Conservation (phyloP, 2,888 invertebrate genomes). For the Anarsia innoxiella region DNA sequence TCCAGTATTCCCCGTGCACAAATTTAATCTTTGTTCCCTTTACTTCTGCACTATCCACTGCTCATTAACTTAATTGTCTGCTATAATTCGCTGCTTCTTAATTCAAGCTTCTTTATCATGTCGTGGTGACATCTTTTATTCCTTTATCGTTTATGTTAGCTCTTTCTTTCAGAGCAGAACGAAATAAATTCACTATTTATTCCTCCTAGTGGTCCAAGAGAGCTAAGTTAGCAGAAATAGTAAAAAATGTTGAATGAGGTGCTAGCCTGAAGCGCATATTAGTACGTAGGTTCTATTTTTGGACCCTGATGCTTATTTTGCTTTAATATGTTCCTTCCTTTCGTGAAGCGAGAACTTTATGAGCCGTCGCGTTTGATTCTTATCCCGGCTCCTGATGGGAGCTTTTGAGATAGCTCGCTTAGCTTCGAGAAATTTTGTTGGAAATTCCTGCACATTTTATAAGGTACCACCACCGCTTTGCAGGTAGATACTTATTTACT, state of each 20-base stretch:
- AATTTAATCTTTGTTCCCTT: conserved; percentile 32
- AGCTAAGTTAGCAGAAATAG: conserved; percentile 20
- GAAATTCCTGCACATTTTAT: conserved; percentile 14
- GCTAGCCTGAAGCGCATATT: too few species aligned
- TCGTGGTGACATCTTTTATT: conserved; percentile 11
- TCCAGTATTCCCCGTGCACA: conserved; percentile 30
- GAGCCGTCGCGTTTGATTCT: conserved; percentile 25
- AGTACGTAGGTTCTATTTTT: too few species aligned
- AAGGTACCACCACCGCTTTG: too few species aligned
- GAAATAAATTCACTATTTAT: conserved; percentile 23
- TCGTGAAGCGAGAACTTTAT: conserved; percentile 27
- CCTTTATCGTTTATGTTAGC: neutral
- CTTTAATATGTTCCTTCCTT: conserved; percentile 24
- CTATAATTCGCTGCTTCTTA: conserved; percentile 13
- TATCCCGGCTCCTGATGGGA: conserved; percentile 22
- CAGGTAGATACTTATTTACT: conserved; percentile 3
- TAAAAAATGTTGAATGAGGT: too few species aligned
- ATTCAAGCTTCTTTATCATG: neutral
- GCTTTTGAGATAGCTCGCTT: conserved; percentile 22
- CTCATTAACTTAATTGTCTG: conserved; percentile 26
- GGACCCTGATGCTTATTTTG: conserved; percentile 29
- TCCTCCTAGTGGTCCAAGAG: conserved; percentile 20
- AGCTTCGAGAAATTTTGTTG: conserved; percentile 21
- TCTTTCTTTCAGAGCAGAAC: conserved; percentile 1
- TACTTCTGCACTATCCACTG: conserved; percentile 22